Base-by-base conservation (phyloP, 2,888 invertebrate species). In the Electrophaes corylata region DNA sequence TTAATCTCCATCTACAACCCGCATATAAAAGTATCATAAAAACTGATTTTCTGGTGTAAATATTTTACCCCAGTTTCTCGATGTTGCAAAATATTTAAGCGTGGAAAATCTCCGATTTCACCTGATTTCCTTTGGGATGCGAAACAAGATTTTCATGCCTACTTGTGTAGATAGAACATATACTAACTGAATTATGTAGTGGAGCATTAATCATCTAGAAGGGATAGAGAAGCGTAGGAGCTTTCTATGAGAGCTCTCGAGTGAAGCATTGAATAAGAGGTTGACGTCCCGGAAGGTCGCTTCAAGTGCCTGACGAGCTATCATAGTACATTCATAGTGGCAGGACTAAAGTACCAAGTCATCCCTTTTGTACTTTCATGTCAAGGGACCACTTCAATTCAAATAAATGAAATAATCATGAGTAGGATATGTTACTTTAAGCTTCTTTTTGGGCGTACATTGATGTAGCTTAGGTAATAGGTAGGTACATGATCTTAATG, bases 181-280 rank as follows among this genome's bases (percentile, higher is more conserved):
- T 45, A 40, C 45, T 69, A 71, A 67, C 72, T 74, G 73, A 73
- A 72, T 75, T 71, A 75, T 73, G 69, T 77, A 75, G 75, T 74
- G 70, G 71, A 66, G 70, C 61, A 61, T 62, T 82, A 85, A 81
- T 83, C 77, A 82, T 78, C 75, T 77, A 68, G 71, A 72, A 78
- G 76, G 73, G 76, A 74, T 77, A 74, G 76, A 79, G 79, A 80
- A 76, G 81, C 77, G 75, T 83, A 79, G 82, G 78, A 78, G 81
- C 80, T 83, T 79, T 80, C 77, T 81, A 81, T 76, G 71, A 86
- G 88, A 65, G 79, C 79, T 68, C 87, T 88, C 66, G 73, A 82
- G 71, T 83, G 65, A 71, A 86, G 86, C 72, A 70, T 62, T 59
- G 67, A 67, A 66, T 69, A 73, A 82, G 81, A 77, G 82, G 76